Percentiles rank a stretch among this genome's conserved stretches.
Evolutionary conservation across 1,140 invertebrate genomes (phyloP).

Genomic region (Drosophila ogumai): DNA sequence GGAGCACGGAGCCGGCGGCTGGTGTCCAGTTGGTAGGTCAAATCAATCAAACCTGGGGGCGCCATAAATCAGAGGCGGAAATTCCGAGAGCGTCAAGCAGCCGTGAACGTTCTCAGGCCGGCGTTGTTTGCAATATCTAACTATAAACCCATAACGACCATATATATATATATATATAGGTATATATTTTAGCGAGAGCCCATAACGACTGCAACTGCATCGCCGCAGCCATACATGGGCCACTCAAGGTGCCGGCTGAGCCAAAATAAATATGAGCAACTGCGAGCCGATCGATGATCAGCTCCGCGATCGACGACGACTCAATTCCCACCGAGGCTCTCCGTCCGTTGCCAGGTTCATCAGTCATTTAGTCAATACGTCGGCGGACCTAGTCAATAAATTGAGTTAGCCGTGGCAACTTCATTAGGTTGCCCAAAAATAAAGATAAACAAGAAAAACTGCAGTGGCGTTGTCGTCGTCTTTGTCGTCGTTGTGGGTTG

Average conservation of each 20-base stretch:
- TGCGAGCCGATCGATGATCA: slow-evolving; percentile 35
- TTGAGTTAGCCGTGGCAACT: slow-evolving; percentile 66
- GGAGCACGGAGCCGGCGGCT: slow-evolving; percentile 18
- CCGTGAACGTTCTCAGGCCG: slow-evolving; percentile 57
- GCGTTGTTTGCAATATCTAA: slow-evolving; percentile 47
- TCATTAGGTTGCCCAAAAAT: slow-evolving; percentile 73
- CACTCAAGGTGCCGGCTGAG: slow-evolving; percentile 65
- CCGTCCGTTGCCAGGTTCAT: slow-evolving; percentile 46
- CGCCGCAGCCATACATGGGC: slow-evolving; percentile 64
- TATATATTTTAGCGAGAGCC: slow-evolving; percentile 42
- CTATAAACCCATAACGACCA: slow-evolving; percentile 63
- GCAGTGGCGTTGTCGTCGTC: slow-evolving; percentile 10
- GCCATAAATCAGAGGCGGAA: slow-evolving; percentile 72
- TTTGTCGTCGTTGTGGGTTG: slow-evolving; percentile 22
- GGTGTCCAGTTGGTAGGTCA: slow-evolving; percentile 57
- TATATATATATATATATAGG: slow-evolving; percentile 27
- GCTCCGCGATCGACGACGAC: slow-evolving; percentile 30
- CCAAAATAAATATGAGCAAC: slow-evolving; percentile 66
- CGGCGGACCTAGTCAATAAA: slow-evolving; percentile 71
- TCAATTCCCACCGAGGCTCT: slow-evolving; percentile 74
- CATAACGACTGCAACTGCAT: slow-evolving; percentile 52
- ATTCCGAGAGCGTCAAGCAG: slow-evolving; percentile 60
- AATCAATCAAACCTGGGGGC: slow-evolving; percentile 55
- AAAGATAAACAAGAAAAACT: slow-evolving; percentile 48
- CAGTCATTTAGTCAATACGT: slow-evolving; percentile 68